Evolutionary conservation across 2,113 vertebrate species (phyloP).

Genomic region (Phylloscopus whistleri): DNA sequence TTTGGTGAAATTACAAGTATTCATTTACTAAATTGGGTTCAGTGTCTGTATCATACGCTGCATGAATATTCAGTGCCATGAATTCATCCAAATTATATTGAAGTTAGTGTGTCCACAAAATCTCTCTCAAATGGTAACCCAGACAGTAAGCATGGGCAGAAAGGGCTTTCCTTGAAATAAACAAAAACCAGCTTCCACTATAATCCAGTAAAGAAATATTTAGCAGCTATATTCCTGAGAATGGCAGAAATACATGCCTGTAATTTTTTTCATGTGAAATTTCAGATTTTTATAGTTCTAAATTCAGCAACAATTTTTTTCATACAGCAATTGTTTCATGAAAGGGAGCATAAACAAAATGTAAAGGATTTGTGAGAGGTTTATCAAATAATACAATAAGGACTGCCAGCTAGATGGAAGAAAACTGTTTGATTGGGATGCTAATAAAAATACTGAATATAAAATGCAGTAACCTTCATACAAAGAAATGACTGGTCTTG

Average conservation of each 20-base stretch:
- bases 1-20: slow-evolving; percentile 82
- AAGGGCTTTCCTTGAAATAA: not conserved
- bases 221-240: not conserved
- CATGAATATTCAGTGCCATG: slow-evolving; percentile 78
- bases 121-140: not conserved
- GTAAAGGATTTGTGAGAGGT: slow-evolving; percentile 22
- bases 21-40: slow-evolving; percentile 85
- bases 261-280: not conserved
- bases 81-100: slow-evolving; percentile 66
- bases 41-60: slow-evolving; percentile 73
- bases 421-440: slow-evolving; percentile 46
- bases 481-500: not conserved
- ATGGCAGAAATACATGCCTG: not conserved
- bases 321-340: not conserved
- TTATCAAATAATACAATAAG: slow-evolving; percentile 34
- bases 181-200: not conserved
- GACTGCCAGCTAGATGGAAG: slow-evolving; percentile 41
- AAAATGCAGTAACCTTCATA: slow-evolving; percentile 23
- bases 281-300: slow-evolving; percentile 3
- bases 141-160: slow-evolving; percentile 15
- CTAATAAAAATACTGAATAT: slow-evolving; percentile 40
- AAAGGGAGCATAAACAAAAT: slow-evolving; percentile 36
- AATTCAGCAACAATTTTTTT: not conserved
- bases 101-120: slow-evolving; percentile 61
- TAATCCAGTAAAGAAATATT: slow-evolving; percentile 15